These are phyloP conservation scores for Alectura lathami DNA, from an alignment of 2,113 vertebrate species.

Conservation along the genomic window DNA sequence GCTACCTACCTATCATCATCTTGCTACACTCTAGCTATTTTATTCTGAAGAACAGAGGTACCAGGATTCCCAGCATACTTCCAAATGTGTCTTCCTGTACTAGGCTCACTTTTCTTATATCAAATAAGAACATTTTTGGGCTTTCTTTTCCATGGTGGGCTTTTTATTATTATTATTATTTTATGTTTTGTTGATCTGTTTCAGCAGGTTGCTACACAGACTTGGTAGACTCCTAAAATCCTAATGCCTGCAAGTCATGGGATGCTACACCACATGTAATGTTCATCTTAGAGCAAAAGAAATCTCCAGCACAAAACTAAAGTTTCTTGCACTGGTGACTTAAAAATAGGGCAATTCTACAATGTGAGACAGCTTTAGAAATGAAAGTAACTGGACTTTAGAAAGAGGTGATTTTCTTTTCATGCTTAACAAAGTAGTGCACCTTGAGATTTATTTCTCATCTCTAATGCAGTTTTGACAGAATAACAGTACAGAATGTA, in stretches of 20 bases:
- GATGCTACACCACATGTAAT: neutral
- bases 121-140: neutral
- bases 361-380: neutral
- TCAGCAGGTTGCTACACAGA: neutral
- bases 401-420: slow-evolving; percentile 8
- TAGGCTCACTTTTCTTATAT: neutral
- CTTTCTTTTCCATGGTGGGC: neutral
- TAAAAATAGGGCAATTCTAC: neutral
- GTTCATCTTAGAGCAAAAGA: neutral
- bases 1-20: neutral
- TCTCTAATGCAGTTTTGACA: slow-evolving; percentile 14
- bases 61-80: neutral
- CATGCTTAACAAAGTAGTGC: slow-evolving; percentile 13
- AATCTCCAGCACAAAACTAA: neutral
- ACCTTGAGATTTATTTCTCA: slow-evolving; percentile 31
- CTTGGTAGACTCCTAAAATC: neutral
- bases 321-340: neutral
- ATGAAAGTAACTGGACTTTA: neutral
- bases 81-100: neutral
- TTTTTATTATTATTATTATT: neutral
- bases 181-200: neutral
- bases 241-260: neutral
- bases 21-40: neutral
- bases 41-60: neutral
- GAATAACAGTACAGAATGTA: neutral